Evolutionary conservation across 2,888 invertebrate genomes (phyloP).

Genomic region (Sturmia bella): DNA sequence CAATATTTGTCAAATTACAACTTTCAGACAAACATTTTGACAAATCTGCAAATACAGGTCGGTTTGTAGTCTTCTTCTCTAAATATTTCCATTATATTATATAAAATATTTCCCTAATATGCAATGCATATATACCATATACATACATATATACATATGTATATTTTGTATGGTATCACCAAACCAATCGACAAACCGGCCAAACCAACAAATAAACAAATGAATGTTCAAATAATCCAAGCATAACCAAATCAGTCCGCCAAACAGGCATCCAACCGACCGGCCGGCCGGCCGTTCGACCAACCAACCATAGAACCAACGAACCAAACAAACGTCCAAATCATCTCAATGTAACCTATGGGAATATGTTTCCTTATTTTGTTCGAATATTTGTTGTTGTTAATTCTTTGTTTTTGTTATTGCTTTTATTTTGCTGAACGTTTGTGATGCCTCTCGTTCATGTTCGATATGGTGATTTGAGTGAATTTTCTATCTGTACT

Average conservation of each 20-base stretch:
- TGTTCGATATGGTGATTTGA: conserved; percentile 71
- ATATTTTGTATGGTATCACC: conserved; percentile 42
- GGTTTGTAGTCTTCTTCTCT: too few species aligned
- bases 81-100: too few species aligned
- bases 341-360: conserved; percentile 62
- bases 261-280: conserved; percentile 60
- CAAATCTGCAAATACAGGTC: too few species aligned
- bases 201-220: conserved; percentile 50
- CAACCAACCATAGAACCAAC: conserved; percentile 60
- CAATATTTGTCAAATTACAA: too few species aligned
- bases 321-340: conserved; percentile 69
- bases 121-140: not conserved
- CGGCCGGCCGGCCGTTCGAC: conserved; percentile 62
- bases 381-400: conserved; percentile 30
- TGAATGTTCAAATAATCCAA: conserved; percentile 45
- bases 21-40: too few species aligned
- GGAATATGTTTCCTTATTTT: conserved; percentile 63
- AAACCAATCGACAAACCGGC: conserved; percentile 39
- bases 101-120: too few species aligned
- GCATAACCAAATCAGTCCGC: conserved; percentile 61
- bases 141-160: too few species aligned
- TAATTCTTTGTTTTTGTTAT: conserved; percentile 1
- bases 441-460: conserved; percentile 62
- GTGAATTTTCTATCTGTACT: conserved; percentile 58
- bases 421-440: conserved; percentile 9